Evolutionary conservation across 2,113 vertebrate genomes (phyloP), one percentile per base, ranked within the genome.

Genomic region (Rissa tridactyla): DNA sequence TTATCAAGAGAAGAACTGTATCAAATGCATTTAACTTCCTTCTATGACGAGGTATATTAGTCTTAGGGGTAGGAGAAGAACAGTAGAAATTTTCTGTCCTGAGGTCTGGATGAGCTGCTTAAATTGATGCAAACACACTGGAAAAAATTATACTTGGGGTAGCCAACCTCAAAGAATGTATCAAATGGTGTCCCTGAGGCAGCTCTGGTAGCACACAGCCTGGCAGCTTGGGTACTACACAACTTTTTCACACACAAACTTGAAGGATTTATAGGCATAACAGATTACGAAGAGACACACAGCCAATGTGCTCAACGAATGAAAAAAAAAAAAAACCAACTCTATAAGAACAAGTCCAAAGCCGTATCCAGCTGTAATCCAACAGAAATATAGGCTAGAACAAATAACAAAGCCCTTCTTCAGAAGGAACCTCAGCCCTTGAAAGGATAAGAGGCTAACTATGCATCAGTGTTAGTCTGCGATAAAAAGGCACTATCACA

Each of bases 11-110:
- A 38, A 91, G 55, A 82, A 91, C 69, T 60, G 65, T 65, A 62
- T 86, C 88, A 77, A 96, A 96, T 84, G 60, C 64, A 75, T 91
- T 94, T 92, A 94, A 66, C 32, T 88, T 86, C 38, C 10, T 82
- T 76, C 69, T 87, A 1, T 20, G 55, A 86, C 65, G 87, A 68
- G 32, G 38, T 51, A 36, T 88, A 81, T 55, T 85, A 92, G 47
- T 82, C 36, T 52, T 44, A 79, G 13, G 29, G 23, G 8, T 52
- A 87, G 20, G 7, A n/a, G n/a, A 70, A 83, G 25, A 78, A 61
- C 44, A 91, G 85, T 5, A 62, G 5, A 94, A 82, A 23, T 68
- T 66, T 81, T 70, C 46, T 49, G 91, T 16, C 32, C 42, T 51
- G 51, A 75, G 51, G 55, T 52, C 52, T 92, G 34, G 27, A 77